A percentile compares a stretch with the other conserved stretches of the same genome.
Conservation (phyloP, 2,888 invertebrate genomes). For the Cheilosia grossa region DNA sequence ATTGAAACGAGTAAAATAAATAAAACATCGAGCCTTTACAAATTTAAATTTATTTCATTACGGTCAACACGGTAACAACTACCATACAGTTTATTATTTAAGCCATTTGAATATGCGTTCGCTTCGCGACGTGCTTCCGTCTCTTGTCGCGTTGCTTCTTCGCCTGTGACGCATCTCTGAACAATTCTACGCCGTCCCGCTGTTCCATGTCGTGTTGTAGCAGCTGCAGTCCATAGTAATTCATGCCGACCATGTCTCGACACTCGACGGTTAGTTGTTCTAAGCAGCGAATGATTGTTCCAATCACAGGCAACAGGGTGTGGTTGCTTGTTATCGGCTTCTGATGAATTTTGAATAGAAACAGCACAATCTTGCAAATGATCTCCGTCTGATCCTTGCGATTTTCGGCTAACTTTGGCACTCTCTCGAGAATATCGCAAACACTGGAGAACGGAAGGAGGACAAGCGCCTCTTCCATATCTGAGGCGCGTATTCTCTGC, state of each 20-base stretch:
- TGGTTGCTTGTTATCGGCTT: constrained; percentile 90
- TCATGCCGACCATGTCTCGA: constrained; percentile 93
- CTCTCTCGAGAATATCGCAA: constrained; percentile 89
- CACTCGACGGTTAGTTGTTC: constrained; percentile 79
- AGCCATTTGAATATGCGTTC: constrained; percentile 77
- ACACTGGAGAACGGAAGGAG: constrained; percentile 93
- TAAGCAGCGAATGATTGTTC: constrained; percentile 78
- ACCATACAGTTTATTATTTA: not conserved
- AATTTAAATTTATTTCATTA: constrained; percentile 38
- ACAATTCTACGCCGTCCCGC: constrained; percentile 89
- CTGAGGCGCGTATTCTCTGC: constrained; percentile 92
- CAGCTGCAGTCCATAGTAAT: constrained; percentile 91
- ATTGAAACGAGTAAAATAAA: not conserved
- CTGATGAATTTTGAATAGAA: constrained; percentile 90
- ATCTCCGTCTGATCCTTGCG: constrained; percentile 90
- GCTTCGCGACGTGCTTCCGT: constrained; percentile 78
- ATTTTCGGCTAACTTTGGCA: constrained; percentile 87
- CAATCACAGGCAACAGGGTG: constrained; percentile 84
- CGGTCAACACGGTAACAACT: constrained; percentile 1
- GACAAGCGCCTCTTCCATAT: constrained; percentile 94
- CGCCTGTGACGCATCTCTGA: constrained; percentile 89
- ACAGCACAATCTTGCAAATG: constrained; percentile 89
- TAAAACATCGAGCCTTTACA: constrained; percentile 5
- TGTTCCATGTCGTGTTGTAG: constrained; percentile 90
- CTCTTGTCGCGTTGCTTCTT: constrained; percentile 86